These are phyloP conservation scores for Pterocles gutturalis DNA, from an alignment of 2,113 vertebrate genomes.

Conservation along the genomic window DNA sequence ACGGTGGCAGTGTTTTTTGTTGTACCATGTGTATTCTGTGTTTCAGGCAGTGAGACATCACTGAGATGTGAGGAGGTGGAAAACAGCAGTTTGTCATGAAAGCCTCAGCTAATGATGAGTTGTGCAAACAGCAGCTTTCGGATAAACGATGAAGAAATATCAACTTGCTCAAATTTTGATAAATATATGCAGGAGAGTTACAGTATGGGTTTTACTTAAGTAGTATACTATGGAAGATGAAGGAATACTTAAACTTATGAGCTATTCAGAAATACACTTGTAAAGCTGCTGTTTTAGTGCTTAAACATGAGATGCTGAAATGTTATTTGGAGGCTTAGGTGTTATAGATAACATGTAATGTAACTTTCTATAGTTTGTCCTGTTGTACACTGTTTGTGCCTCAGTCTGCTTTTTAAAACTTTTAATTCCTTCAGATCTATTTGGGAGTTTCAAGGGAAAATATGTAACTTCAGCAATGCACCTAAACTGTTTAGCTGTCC, in stretches of 20 bases:
- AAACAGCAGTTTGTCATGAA: constrained; percentile 10
- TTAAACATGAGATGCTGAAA: not conserved
- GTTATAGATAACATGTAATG: not conserved
- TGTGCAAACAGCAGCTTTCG: not conserved
- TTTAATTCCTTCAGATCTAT: not conserved
- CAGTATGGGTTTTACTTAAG: not conserved
- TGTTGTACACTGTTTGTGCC: not conserved
- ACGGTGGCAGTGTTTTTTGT: not conserved
- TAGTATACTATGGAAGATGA: not conserved
- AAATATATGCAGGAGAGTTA: not conserved
- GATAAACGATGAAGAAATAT: not conserved
- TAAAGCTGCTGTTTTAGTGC: not conserved
- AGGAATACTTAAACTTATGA: constrained; percentile 5
- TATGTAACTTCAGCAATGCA: not conserved
- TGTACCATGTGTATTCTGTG: not conserved
- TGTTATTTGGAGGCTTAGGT: not conserved
- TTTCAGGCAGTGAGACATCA: not conserved
- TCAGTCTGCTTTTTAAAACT: not conserved
- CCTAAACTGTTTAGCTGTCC: not conserved
- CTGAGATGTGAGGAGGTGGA: not conserved
- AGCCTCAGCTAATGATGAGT: not conserved
- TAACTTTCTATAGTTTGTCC: not conserved
- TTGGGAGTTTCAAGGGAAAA: not conserved
- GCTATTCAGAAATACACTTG: not conserved
- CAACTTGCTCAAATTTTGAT: not conserved